Conservation (phyloP, 2,797 vertebrate genomes). For the Phalanger gymnotis region DNA sequence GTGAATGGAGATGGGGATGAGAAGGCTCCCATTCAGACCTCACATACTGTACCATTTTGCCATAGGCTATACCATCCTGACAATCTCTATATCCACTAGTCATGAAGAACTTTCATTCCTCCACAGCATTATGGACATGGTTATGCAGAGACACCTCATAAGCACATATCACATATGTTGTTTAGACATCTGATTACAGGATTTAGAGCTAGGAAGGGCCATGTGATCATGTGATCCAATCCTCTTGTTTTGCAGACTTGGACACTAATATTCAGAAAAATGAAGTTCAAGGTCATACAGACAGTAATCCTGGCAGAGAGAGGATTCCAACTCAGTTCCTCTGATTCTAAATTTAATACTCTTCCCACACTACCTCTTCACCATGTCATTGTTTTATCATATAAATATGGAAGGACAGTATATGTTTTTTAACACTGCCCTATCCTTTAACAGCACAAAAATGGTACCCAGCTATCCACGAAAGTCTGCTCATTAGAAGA, state of each 20-base stretch:
- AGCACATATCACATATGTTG: slow-evolving; percentile 57
- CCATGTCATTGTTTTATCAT: slow-evolving; percentile 39
- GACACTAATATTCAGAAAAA: neutral
- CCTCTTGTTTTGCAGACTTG: neutral
- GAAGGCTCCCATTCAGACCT: slow-evolving; percentile 14
- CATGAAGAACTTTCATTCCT: slow-evolving; percentile 3
- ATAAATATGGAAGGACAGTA: slow-evolving; percentile 56
- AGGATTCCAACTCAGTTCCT: neutral
- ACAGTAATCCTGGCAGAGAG: neutral
- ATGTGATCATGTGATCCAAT: neutral
- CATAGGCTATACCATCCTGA: neutral
- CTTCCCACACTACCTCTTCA: neutral
- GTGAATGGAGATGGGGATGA: neutral
- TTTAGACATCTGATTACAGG: neutral
- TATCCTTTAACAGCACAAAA: slow-evolving; percentile 67
- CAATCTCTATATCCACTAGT: slow-evolving; percentile 33
- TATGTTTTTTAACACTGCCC: slow-evolving; percentile 57
- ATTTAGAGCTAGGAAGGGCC: neutral
- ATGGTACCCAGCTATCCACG: slow-evolving; percentile 53
- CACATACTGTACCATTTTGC: neutral
- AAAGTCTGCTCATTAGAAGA: slow-evolving; percentile 65
- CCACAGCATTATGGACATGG: neutral
- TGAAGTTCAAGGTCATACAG: neutral
- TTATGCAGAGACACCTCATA: slow-evolving; percentile 2
- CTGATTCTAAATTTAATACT: neutral